Base-by-base conservation (phyloP, 1,140 invertebrate genomes). In the Brachionus sp. region DNA sequence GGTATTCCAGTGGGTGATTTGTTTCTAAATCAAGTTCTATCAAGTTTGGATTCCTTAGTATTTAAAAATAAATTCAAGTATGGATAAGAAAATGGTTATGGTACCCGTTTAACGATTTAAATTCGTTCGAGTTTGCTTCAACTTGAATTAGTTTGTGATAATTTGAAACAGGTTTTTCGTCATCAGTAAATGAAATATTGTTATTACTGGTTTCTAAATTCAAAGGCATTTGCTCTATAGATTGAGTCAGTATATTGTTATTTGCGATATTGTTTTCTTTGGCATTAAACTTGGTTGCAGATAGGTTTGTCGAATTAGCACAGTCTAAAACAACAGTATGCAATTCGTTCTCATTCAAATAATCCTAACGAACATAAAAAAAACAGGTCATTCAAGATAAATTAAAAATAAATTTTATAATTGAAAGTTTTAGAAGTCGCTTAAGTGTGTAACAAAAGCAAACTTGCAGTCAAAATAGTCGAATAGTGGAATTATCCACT, bases 311-410 rank as follows among this genome's bases (percentile, higher is more conserved):
- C 33, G 33, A 39, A 39, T 37, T 37, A 70, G 66, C 66, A n/a
- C 33, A 39, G 37, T 70, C 66, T 39, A 70, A 70, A 70, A 70
- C 66, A 70, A 70, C 37, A 19, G 66, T 70, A 42, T 42, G 29
- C 37, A 70, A 70, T 75, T 75, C 70, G 19, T 46, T 50, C 25
- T 46, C 70, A 75, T 75, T 75, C 42, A 75, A 75, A 75, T 75
- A 44, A 46, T 75, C 70, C 70, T 75, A 37, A 16, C 16, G 13
- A 70, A 70, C 33, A 37, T 39, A 70, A 19, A 57, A 57, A 57
- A 70, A 70, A 39, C 66, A 70, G 66, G 66, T 70, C 66, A 70
- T 70, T 70, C n/a, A 9, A 70, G 66, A 70, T 70, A 70, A 70
- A 57, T 57, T 57, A 57, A 57, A 29, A 57, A 57, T 19, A 57